Conservation (phyloP, 2,797 vertebrate species). For the Zonotrichia albicollis region DNA sequence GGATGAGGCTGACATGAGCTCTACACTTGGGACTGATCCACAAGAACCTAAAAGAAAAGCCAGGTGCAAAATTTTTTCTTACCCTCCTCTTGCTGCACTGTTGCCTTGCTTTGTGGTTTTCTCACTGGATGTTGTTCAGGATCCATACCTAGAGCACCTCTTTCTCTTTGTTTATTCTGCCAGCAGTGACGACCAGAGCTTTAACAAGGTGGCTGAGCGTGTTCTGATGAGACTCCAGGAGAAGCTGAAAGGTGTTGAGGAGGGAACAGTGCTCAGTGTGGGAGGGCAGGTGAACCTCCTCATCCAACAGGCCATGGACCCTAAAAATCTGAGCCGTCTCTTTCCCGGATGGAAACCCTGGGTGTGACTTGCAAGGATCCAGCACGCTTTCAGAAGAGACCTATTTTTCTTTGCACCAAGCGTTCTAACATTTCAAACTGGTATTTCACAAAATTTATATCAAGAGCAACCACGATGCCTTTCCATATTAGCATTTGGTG, state of each 20-base stretch:
- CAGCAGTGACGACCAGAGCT: slow-evolving; percentile 86
- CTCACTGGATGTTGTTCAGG: background rate
- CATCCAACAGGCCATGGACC: slow-evolving; percentile 97
- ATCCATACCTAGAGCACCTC: background rate
- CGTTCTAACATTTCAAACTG: slow-evolving; percentile 6
- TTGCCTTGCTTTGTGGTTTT: background rate
- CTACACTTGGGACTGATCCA: slow-evolving; percentile 77
- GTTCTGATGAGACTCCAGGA: slow-evolving; percentile 96
- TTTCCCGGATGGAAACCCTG: slow-evolving; percentile 95
- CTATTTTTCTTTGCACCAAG: background rate
- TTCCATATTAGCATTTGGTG: background rate
- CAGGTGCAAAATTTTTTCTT: slow-evolving; percentile 74
- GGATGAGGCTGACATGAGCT: slow-evolving; percentile 89
- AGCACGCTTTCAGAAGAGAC: background rate
- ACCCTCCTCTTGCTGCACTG: background rate
- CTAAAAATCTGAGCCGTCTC: slow-evolving; percentile 93
- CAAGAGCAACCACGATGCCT: background rate
- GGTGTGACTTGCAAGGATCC: slow-evolving; percentile 76
- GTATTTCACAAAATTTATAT: background rate
- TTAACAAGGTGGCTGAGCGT: slow-evolving; percentile 96
- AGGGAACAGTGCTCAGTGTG: slow-evolving; percentile 91
- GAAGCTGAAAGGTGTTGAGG: slow-evolving; percentile 97
- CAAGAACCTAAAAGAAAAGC: slow-evolving; percentile 81
- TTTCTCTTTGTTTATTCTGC: background rate
- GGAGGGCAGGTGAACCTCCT: slow-evolving; percentile 97